phyloP scores from a whole-genome alignment of 2,113 vertebrate species.

The Leuciscus idus region DNA sequence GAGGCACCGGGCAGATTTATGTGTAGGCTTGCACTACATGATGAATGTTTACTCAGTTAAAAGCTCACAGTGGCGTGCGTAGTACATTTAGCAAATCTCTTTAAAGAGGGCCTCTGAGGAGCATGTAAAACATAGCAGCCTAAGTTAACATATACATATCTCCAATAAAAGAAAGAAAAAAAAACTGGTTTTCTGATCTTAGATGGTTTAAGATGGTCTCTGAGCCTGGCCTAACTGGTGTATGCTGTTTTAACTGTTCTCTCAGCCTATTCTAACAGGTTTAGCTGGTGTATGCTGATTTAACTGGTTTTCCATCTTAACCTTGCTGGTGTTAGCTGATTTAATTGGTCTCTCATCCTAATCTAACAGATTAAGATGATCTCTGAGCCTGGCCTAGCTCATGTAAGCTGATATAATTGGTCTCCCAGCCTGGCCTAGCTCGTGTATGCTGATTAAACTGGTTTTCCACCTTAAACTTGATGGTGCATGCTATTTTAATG shows the following conservation, averaged over 20 bases:
- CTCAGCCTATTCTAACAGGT: not conserved
- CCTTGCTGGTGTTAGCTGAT: not conserved
- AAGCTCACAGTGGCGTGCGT: not conserved
- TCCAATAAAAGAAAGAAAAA: not conserved
- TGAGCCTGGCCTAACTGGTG: not conserved
- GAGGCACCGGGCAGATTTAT: constrained; percentile 4
- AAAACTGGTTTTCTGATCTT: not conserved
- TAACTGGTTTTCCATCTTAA: not conserved
- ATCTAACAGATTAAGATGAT: not conserved
- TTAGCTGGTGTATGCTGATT: not conserved
- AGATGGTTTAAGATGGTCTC: not conserved
- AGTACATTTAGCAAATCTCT: not conserved
- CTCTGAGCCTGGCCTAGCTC: not conserved
- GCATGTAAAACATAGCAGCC: not conserved
- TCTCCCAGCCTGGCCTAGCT: not conserved
- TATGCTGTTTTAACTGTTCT: not conserved
- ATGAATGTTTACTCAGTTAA: constrained; percentile 32
- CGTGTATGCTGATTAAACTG: not conserved
- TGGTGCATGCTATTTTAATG: not conserved
- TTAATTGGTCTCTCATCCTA: not conserved
- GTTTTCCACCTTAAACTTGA: not conserved
- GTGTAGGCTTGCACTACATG: constrained; percentile 11
- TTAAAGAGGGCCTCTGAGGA: constrained; percentile 11
- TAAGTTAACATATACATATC: not conserved
- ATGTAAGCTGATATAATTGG: not conserved